Conservation (phyloP, 2,113 vertebrate genomes). For the Thamnaconus septentrionalis region DNA sequence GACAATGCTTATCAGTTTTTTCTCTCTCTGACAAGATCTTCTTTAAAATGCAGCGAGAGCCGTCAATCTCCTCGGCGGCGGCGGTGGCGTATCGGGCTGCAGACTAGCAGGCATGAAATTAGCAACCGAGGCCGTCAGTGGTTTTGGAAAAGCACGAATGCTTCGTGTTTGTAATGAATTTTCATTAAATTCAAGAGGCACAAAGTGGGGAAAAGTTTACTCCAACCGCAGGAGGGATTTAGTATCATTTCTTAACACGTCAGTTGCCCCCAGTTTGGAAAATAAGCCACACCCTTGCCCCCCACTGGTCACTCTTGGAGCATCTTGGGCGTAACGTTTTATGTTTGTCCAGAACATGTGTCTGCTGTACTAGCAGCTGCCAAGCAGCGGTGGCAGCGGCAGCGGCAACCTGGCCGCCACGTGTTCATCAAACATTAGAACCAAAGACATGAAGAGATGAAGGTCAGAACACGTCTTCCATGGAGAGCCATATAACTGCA, state of each 20-base stretch:
- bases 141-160: not conserved
- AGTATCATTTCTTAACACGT: too few relatives aligned
- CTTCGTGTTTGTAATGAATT: not conserved
- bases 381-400: constrained; percentile 22
- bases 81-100: not conserved
- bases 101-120: not conserved
- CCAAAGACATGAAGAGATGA: constrained; percentile 22
- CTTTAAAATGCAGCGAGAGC: not conserved
- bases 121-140: not conserved
- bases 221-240: too few relatives aligned
- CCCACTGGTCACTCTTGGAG: too few relatives aligned
- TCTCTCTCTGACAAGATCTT: not conserved
- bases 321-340: too few relatives aligned
- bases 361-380: constrained; percentile 1
- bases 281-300: too few relatives aligned
- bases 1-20: too few relatives aligned
- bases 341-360: not conserved
- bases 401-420: constrained; percentile 26
- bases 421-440: constrained; percentile 45
- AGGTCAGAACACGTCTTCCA: constrained; percentile 18
- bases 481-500: constrained; percentile 26
- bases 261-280: too few relatives aligned
- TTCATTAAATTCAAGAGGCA: too few relatives aligned
- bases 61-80: not conserved
- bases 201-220: too few relatives aligned